Percentiles rank a stretch among this genome's conserved stretches.
These are phyloP conservation scores for Nematolebias whitei DNA, from an alignment of 2,113 vertebrate species.

Conservation along the genomic window DNA sequence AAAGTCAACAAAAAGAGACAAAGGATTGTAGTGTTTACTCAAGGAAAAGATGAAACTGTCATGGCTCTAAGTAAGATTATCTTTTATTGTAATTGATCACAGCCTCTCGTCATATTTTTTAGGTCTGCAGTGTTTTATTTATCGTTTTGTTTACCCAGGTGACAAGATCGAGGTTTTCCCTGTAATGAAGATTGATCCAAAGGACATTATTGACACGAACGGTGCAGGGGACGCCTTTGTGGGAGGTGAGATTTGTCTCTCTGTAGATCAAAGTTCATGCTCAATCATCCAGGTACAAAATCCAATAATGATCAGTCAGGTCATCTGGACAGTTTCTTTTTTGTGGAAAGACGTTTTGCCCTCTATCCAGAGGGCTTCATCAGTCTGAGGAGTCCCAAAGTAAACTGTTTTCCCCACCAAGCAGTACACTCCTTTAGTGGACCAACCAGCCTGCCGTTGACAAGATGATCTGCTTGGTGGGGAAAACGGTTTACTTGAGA, in stretches of 20 bases:
- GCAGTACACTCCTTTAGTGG: too few species aligned
- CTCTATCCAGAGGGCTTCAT: too few species aligned
- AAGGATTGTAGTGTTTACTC: constrained; percentile 91
- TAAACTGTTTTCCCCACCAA: too few species aligned
- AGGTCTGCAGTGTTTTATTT: neutral
- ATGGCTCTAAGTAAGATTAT: constrained; percentile 83
- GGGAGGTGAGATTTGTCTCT: constrained; percentile 83
- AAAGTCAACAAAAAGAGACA: constrained; percentile 90
- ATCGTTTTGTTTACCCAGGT: constrained; percentile 66
- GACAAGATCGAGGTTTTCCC: constrained; percentile 86
- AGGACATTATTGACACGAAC: constrained; percentile 95
- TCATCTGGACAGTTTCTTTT: too few species aligned
- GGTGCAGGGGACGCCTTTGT: constrained; percentile 98
- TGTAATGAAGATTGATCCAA: constrained; percentile 89
- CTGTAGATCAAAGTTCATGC: too few species aligned
- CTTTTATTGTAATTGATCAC: neutral
- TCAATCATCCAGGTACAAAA: too few species aligned
- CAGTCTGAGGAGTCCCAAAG: too few species aligned
- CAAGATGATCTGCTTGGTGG: too few species aligned
- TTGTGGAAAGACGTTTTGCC: too few species aligned
- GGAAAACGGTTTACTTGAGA: too few species aligned
- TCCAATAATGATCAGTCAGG: too few species aligned
- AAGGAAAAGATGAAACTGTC: constrained; percentile 90
- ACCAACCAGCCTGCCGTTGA: too few species aligned
- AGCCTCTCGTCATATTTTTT: neutral